phyloP scores from a whole-genome alignment of 2,888 invertebrate genomes.

The Papilio demoleus region DNA sequence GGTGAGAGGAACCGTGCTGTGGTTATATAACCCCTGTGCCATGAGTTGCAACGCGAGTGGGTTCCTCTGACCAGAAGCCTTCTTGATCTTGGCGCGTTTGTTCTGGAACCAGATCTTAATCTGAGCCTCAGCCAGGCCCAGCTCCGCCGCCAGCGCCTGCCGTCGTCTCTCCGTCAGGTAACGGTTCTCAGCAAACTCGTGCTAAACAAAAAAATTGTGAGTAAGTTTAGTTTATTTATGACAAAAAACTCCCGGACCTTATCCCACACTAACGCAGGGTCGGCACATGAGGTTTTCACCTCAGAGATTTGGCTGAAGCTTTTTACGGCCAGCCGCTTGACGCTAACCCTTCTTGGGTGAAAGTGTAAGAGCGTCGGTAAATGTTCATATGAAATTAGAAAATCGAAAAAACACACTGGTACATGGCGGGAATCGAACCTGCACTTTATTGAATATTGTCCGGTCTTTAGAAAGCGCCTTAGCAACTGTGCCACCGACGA shows the following conservation, averaged over 20 bases:
- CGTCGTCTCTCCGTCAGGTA: slow-evolving; percentile 96
- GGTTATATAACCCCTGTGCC: slow-evolving; percentile 97
- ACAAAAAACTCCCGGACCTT: no score
- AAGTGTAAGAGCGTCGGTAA: no score
- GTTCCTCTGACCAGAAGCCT: slow-evolving; percentile 92
- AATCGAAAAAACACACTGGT: no score
- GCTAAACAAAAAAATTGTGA: slow-evolving; percentile 64
- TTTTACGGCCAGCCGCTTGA: no score
- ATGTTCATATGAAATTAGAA: no score
- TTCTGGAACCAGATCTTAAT: slow-evolving; percentile 99
- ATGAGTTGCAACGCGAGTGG: slow-evolving; percentile 94
- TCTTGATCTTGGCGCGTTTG: slow-evolving; percentile 98
- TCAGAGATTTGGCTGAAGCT: no score
- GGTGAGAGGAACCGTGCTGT: slow-evolving; percentile 72
- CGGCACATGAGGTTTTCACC: no score
- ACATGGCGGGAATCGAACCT: no score
- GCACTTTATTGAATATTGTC: no score
- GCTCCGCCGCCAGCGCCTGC: slow-evolving; percentile 94
- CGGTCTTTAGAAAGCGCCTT: no score
- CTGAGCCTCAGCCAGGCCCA: slow-evolving; percentile 97
- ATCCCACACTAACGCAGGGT: no score
- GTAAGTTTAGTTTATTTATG: background rate
- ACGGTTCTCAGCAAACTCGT: slow-evolving; percentile 96
- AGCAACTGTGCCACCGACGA: background rate
- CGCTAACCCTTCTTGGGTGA: no score